phyloP scores from a whole-genome alignment of 2,113 vertebrate species.

The Pseudorectes ferrugineus region DNA sequence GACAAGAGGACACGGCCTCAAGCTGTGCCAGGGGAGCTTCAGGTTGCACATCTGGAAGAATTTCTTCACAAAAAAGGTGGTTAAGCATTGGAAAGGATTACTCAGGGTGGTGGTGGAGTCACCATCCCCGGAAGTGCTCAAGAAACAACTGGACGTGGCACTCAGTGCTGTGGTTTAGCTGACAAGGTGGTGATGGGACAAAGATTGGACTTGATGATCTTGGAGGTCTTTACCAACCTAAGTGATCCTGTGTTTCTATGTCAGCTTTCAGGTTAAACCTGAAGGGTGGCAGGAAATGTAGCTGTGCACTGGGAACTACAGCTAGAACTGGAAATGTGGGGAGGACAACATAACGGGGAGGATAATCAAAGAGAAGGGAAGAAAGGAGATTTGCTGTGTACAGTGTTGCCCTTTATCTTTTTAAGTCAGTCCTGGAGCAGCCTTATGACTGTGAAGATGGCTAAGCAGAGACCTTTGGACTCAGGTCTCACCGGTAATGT shows the following conservation, averaged over 20 bases:
- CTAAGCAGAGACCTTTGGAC: not conserved
- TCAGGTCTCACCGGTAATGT: not conserved
- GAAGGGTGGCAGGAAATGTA: not conserved
- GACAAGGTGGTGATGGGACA: not conserved
- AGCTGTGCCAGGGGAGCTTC: not conserved
- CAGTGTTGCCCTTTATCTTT: not conserved
- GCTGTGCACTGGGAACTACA: not conserved
- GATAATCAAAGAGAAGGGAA: not conserved
- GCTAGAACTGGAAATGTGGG: not conserved
- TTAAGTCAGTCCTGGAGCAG: not conserved
- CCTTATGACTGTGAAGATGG: not conserved
- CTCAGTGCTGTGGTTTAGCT: not conserved
- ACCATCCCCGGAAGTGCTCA: not conserved
- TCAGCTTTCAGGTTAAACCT: not conserved
- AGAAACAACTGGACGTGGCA: too few species aligned
- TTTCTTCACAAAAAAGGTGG: not conserved
- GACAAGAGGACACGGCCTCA: not conserved
- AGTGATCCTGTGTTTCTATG: not conserved
- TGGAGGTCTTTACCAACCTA: not conserved
- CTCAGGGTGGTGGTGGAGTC: not conserved
- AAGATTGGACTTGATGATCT: accelerated
- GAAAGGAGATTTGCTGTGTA: not conserved
- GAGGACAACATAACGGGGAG: not conserved
- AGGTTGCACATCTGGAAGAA: not conserved
- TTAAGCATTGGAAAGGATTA: not conserved